Evolutionary conservation across 2,888 invertebrate species (phyloP).

Genomic region (Tolmerus cingulatus): DNA sequence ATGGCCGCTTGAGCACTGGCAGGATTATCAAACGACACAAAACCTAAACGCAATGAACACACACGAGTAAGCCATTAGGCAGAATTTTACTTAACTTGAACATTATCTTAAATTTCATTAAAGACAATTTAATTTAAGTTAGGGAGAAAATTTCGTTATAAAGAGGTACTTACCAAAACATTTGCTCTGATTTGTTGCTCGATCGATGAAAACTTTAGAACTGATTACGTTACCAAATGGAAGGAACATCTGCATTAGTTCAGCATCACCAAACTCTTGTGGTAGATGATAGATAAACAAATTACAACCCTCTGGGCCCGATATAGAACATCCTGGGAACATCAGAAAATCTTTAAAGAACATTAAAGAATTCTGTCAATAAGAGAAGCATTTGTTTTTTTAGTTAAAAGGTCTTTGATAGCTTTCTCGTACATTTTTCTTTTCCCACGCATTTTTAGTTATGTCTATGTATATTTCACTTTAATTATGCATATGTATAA

Average conservation of each 20-base stretch:
- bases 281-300: conserved; percentile 99
- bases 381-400: conserved; percentile 42
- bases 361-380: conserved; percentile 56
- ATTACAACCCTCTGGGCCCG: conserved; percentile 99
- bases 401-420: not conserved
- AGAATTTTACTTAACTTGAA: conserved; percentile 2
- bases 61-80: not conserved
- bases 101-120: conserved; percentile 35
- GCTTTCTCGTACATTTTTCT: too few species aligned
- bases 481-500: too few species aligned
- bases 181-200: conserved; percentile 99
- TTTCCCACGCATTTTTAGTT: too few species aligned
- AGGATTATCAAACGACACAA: conserved; percentile 99
- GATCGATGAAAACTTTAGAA: conserved; percentile 99
- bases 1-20: conserved; percentile 98
- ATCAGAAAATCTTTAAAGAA: conserved; percentile 76
- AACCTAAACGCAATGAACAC: conserved; percentile 72
- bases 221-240: conserved; percentile 99
- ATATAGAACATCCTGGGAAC: conserved; percentile 91
- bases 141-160: conserved; percentile 23
- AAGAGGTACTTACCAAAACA: conserved; percentile 88
- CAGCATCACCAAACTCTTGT: conserved; percentile 98
- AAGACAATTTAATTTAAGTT: conserved; percentile 12
- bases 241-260: conserved; percentile 99
- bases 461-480: too few species aligned